Base-by-base conservation (phyloP, 2,113 vertebrate genomes). In the Cyprinodon variegatus region DNA sequence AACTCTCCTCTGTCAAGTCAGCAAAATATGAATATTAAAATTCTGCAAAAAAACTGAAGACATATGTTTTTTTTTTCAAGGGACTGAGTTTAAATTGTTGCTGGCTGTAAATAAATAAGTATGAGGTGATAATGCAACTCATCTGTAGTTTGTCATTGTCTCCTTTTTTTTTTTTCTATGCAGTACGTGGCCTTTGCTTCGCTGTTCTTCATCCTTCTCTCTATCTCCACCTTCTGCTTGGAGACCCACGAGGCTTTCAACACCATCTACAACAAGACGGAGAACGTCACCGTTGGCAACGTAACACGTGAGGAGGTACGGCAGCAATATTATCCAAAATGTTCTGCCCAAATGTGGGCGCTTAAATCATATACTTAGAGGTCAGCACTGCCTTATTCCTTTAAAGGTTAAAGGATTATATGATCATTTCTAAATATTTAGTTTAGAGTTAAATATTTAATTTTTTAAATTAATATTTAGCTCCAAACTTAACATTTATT, bases 181-280 rank as follows among this genome's bases (percentile, higher is more conserved):
- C 94, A 99, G 98, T 95, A 96, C 41, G 96, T 98, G 68, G 98
- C 98, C 5, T 97, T 99, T 14, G 94, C 93, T 74, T 99, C 98
- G 0, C 96, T 99, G 7, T 96, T 99, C 91, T 99, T 99, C 94
- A 99, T 99, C 93, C 95, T 99, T 85, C 95, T 99, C 83, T 99
- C 98, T 84, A 99, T 99, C 93, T 98, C 98, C 3, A 98, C 98
- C 57, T 99, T 99, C 95, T 99, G 98, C 92, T 92, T 99, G 95
- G 98, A 99, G 95, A 99, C 98, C 0, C 98, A 99, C 0, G 96
- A 99, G 92, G 96, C 94, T 88, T 99, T 99, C 94, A 99, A 98
- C 94, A 97, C 96, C 43, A 91, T 98, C 60, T 95, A 96, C 89
- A 99, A 98, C 2, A 96, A 96, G 86, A 99, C 97, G 0, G 97